These are phyloP conservation scores for Hanleya hanleyi DNA, from an alignment of 2,888 invertebrate genomes.

Conservation along the genomic window DNA sequence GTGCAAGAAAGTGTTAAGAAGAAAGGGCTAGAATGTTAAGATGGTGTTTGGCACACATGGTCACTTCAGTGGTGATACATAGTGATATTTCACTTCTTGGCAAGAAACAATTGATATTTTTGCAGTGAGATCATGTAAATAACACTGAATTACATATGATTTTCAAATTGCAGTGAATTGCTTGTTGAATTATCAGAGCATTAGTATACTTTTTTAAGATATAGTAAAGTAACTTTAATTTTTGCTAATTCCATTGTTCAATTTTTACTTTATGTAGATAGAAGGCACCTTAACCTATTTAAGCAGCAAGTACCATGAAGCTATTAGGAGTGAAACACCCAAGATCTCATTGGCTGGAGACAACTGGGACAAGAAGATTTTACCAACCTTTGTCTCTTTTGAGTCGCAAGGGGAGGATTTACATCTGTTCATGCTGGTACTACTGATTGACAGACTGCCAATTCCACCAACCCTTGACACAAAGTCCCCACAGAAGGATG, in stretches of 20 bases:
- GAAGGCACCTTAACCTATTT: neutral
- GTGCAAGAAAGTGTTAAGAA: too few relatives aligned
- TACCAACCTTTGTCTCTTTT: neutral
- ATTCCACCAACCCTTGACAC: neutral
- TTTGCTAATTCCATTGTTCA: neutral
- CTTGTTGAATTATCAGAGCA: too few relatives aligned
- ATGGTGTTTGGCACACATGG: too few relatives aligned
- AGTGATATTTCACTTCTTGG: too few relatives aligned
- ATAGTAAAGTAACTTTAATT: too few relatives aligned
- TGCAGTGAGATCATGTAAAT: too few relatives aligned
- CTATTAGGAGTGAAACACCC: neutral
- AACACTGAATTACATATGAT: too few relatives aligned
- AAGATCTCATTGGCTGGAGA: neutral
- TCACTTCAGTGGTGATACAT: too few relatives aligned
- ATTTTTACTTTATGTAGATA: neutral
- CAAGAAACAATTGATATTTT: too few relatives aligned
- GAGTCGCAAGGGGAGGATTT: neutral
- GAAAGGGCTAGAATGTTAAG: too few relatives aligned
- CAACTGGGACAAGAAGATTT: neutral
- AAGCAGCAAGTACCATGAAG: neutral
- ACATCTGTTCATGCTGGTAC: neutral
- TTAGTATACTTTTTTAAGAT: too few relatives aligned
- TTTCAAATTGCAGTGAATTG: too few relatives aligned
- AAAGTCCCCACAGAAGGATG: neutral
- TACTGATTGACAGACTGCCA: neutral